Evolutionary conservation across 2,888 invertebrate species (phyloP).

Genomic region (Mesorhabditis spiculigera): DNA sequence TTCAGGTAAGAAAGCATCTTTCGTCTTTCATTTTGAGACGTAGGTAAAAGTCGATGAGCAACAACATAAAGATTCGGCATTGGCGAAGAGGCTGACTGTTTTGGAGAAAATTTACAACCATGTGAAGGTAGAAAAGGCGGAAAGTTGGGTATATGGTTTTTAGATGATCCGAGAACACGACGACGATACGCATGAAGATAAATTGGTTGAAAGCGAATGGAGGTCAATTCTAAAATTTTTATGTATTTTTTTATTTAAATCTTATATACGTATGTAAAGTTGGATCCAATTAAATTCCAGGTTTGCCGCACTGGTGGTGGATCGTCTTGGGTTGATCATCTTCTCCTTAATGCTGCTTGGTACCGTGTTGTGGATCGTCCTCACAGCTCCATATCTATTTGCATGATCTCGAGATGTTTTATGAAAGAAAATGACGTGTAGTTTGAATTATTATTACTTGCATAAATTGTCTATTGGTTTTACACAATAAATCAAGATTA

Average conservation of each 20-base stretch:
- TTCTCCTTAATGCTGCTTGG: slow-evolving; percentile 39
- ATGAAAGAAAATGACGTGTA: neutral
- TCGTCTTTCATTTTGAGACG: slow-evolving; percentile 14
- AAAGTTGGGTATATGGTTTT: slow-evolving; percentile 8
- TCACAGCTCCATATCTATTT: slow-evolving; percentile 49
- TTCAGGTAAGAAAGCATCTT: slow-evolving; percentile 21
- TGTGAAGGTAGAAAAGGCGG: slow-evolving; percentile 35
- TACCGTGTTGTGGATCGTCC: slow-evolving; percentile 31
- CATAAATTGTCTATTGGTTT: too few species aligned
- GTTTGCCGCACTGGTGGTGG: slow-evolving; percentile 50
- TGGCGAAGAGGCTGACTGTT: slow-evolving; percentile 31
- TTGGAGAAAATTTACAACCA: slow-evolving; percentile 48
- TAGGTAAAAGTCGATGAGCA: slow-evolving; percentile 9
- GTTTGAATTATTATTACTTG: neutral
- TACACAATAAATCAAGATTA: too few species aligned
- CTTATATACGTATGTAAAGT: neutral
- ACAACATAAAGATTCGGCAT: slow-evolving; percentile 21
- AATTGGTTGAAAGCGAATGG: slow-evolving; percentile 44
- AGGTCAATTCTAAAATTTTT: slow-evolving; percentile 3
- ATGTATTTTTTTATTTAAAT: neutral
- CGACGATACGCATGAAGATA: slow-evolving; percentile 47
- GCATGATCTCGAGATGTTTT: slow-evolving; percentile 19
- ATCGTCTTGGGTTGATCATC: slow-evolving; percentile 42
- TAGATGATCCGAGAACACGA: slow-evolving; percentile 50
- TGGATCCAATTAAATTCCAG: slow-evolving; percentile 13